Conservation (phyloP, 1,140 invertebrate genomes). For the Oscheius sp. region DNA sequence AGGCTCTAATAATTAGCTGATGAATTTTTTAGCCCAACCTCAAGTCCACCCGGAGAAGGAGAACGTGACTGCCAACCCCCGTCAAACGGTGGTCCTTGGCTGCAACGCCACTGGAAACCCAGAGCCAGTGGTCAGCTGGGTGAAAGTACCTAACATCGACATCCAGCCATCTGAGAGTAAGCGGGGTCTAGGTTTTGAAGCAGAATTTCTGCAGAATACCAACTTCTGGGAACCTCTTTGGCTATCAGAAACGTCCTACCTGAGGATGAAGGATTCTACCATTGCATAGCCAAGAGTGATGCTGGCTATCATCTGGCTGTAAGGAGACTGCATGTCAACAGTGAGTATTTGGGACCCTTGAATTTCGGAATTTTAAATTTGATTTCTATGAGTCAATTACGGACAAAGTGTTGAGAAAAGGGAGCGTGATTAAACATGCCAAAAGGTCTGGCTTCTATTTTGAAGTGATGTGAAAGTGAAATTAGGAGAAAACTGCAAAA, state of each 20-base stretch:
- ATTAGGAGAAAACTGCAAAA: too few species aligned
- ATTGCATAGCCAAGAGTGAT: constrained; percentile 76
- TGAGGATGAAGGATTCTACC: constrained; percentile 77
- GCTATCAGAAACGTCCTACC: constrained; percentile 75
- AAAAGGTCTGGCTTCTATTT: too few species aligned
- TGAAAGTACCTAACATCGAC: constrained; percentile 49
- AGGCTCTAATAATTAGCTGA: neutral
- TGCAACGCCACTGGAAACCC: constrained; percentile 62
- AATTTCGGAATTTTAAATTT: neutral
- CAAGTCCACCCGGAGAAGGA: constrained; percentile 46
- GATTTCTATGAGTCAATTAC: neutral
- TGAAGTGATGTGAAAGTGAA: too few species aligned
- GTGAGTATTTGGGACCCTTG: constrained; percentile 25
- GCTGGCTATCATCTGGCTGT: constrained; percentile 66
- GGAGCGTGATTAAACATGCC: neutral
- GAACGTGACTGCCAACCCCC: constrained; percentile 45
- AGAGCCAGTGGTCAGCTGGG: constrained; percentile 60
- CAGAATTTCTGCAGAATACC: constrained; percentile 45
- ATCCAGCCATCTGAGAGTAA: constrained; percentile 48
- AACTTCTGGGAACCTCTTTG: constrained; percentile 63
- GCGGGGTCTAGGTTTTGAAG: neutral
- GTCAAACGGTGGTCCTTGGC: constrained; percentile 47
- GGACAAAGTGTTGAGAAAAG: neutral
- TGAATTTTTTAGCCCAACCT: constrained; percentile 46
- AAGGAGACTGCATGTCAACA: constrained; percentile 44